Base-by-base conservation (phyloP, 2,888 invertebrate species). In the Pedicia rivosa region DNA sequence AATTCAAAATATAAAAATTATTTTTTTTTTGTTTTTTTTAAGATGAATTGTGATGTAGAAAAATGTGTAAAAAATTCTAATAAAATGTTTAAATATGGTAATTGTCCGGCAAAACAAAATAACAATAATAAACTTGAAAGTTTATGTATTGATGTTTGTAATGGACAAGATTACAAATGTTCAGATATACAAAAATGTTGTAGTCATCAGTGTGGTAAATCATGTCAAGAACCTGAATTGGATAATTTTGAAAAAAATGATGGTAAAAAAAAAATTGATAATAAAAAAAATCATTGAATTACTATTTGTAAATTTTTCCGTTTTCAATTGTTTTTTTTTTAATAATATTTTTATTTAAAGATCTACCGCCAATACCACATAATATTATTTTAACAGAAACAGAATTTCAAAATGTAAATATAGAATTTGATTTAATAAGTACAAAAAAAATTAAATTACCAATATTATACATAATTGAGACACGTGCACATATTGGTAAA, bases 161-260 rank as follows among this genome's bases (percentile, higher is more conserved):
- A 47, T 35, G 37, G 32, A 30, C 51, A 52, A 13, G 81, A 82
- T 50, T 67, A 69, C 1, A 73, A 79, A 47, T 82, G 81, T 51
- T 68, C 72, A 8, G 76, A 72, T 42, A 67, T 71, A 2, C 67
- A 72, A 40, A 71, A 78, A 44, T 82, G 81, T 53, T 82, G 81
- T 48, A 64, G 63, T 25, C 71, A 74, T 42, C 61, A 65, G 16
- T 81, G 81, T 47, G 79, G 80, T 1, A 64, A 72, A 14, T 70
- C 74, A 15, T 82, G 81, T 53, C 73, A 73, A 50, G 66, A 70
- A 20, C 72, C 80, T 0, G 48, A n/a, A n/a, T n/a, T n/a, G n/a
- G n/a, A 65, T 5, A 72, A 72, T 39, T 57, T 79, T 40, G 52
- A 70, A 45, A 62, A 65, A 46, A 49, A 67, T 53, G 52, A 69